A percentile compares a stretch with the other conserved stretches of the same genome.
phyloP scores from a whole-genome alignment of 2,888 invertebrate genomes.

The Drosophila paranaensis region DNA sequence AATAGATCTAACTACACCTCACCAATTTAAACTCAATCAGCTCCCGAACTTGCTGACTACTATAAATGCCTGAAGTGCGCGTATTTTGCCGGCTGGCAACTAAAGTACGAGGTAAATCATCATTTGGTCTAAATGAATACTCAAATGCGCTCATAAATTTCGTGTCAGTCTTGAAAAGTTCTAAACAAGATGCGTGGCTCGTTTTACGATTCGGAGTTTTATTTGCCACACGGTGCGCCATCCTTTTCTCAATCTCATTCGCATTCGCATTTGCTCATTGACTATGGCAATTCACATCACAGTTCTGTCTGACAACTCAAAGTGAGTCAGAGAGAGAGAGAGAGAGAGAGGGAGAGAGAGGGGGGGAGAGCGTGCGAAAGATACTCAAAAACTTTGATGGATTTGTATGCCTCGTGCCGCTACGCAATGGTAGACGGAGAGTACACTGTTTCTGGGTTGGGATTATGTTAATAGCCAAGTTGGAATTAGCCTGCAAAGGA shows the following conservation, averaged over 20 bases:
- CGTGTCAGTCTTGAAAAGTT: slow-evolving; percentile 46
- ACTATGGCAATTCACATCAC: slow-evolving; percentile 37
- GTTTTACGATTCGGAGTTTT: slow-evolving; percentile 63
- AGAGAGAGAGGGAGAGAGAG: not conserved
- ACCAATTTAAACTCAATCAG: slow-evolving; percentile 28
- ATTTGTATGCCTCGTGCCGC: slow-evolving; percentile 41
- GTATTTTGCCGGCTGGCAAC: slow-evolving; percentile 10
- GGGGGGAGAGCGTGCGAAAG: slow-evolving; percentile 12
- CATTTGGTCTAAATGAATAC: slow-evolving; percentile 46
- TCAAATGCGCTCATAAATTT: slow-evolving; percentile 58
- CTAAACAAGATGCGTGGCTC: slow-evolving; percentile 49
- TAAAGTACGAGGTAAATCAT: slow-evolving; percentile 39
- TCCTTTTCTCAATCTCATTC: slow-evolving; percentile 22
- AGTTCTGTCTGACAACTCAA: slow-evolving; percentile 2
- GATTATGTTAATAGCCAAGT: slow-evolving; percentile 64
- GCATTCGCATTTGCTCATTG: slow-evolving; percentile 20
- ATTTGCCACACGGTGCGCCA: slow-evolving; percentile 63
- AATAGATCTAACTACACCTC: slow-evolving; percentile 24
- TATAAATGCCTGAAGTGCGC: slow-evolving; percentile 21
- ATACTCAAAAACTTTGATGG: slow-evolving; percentile 65
- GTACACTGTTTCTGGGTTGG: slow-evolving; percentile 19
- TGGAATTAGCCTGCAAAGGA: slow-evolving; percentile 60
- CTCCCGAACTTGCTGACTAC: slow-evolving; percentile 28
- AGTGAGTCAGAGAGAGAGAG: not conserved
- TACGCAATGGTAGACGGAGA: not conserved